Percentiles rank a stretch among this genome's conserved stretches.
These are phyloP conservation scores for Macrotrachela quadricornifera DNA, from an alignment of 1,140 invertebrate genomes.

Conservation along the genomic window DNA sequence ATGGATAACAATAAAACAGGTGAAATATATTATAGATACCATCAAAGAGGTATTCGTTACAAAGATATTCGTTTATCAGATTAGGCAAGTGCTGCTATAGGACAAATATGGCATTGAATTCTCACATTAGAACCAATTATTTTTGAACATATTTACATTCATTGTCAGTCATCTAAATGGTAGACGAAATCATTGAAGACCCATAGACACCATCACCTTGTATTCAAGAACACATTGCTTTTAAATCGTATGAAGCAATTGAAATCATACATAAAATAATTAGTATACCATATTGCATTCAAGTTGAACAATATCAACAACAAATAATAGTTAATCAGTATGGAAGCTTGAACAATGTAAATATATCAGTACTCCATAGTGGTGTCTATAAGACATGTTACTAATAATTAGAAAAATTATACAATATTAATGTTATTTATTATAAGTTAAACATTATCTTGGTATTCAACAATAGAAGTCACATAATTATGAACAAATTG, in stretches of 20 bases:
- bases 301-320: neutral
- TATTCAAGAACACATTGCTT: neutral
- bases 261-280: neutral
- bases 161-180: neutral
- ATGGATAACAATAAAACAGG: too few species aligned
- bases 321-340: neutral
- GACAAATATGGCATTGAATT: neutral
- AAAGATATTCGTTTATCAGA: slow-evolving; percentile 3
- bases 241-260: neutral
- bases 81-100: neutral
- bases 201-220: slow-evolving; percentile 4
- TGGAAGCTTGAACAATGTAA: neutral
- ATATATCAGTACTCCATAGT: neutral
- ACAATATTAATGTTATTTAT: too few species aligned
- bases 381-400: too few species aligned
- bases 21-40: neutral
- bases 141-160: slow-evolving; percentile 1
- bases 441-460: too few species aligned
- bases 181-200: slow-evolving; percentile 5
- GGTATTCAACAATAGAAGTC: too few species aligned
- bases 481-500: too few species aligned
- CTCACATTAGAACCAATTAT: slow-evolving; percentile 4
- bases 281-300: neutral
- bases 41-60: slow-evolving; percentile 2
- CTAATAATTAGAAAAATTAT: too few species aligned